Evolutionary conservation across 2,888 invertebrate genomes (phyloP).

Genomic region (Caenorhabditis afra): DNA sequence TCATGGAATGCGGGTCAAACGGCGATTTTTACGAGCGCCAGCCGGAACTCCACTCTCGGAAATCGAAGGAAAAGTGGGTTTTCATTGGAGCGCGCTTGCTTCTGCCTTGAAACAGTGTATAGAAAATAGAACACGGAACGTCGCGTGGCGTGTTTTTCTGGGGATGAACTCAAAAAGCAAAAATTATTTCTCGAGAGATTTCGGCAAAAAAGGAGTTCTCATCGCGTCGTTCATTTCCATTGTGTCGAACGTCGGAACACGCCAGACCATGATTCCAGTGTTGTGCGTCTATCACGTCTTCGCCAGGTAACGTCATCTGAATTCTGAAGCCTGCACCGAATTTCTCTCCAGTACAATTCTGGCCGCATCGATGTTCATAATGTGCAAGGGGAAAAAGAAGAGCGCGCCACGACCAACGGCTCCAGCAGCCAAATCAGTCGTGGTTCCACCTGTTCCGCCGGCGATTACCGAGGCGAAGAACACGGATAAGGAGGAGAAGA

Average conservation of each 20-base stretch:
- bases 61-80: no score
- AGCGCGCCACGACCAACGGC: background rate
- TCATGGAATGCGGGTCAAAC: background rate
- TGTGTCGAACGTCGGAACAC: slow-evolving; percentile 15
- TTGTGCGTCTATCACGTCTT: slow-evolving; percentile 32
- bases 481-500: slow-evolving; percentile 7
- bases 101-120: no score
- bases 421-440: background rate
- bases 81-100: no score
- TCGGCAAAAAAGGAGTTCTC: no score
- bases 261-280: slow-evolving; percentile 40
- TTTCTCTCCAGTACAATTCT: background rate
- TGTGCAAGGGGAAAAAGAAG: slow-evolving; percentile 3
- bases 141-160: no score
- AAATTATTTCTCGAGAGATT: no score
- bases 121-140: no score
- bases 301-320: slow-evolving; percentile 8
- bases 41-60: no score
- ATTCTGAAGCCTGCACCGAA: background rate
- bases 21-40: background rate
- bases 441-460: slow-evolving; percentile 2
- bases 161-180: no score
- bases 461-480: background rate
- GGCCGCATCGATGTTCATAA: background rate
- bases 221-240: slow-evolving; percentile 5